Conservation (phyloP, 2,888 invertebrate genomes). For the Luperina nickerlii region DNA sequence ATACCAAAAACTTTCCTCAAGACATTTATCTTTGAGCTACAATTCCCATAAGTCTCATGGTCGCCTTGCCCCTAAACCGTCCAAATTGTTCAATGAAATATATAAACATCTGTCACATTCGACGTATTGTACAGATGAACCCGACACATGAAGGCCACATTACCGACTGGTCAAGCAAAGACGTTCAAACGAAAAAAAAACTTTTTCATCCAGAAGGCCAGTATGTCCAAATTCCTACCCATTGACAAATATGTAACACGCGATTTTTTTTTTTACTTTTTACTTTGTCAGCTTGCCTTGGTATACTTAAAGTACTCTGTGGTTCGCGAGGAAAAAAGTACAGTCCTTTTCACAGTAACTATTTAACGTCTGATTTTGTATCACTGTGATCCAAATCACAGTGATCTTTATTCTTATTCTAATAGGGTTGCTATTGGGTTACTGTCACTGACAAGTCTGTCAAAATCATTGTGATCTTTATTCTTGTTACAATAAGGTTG, state of each 20-base stretch:
- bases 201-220: background rate
- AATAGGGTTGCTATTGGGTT: no score
- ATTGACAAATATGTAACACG: conserved; percentile 13
- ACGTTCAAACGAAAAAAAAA: conserved; percentile 26
- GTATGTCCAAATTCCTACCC: background rate
- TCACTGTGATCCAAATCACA: no score
- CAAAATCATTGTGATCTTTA: no score
- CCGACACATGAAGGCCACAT: conserved; percentile 6
- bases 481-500: no score
- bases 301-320: background rate
- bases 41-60: background rate
- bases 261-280: background rate
- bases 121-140: conserved; percentile 2
- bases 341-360: background rate
- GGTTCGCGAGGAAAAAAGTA: background rate
- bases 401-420: no score
- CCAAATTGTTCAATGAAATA: conserved; percentile 24
- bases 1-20: no score
- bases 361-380: no score
- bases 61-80: background rate
- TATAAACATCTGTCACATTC: conserved; percentile 35
- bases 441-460: no score
- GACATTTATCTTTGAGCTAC: background rate
- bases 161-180: conserved; percentile 12
- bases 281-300: background rate